Evolutionary conservation across 92 coral and sea anemone species (phyloP).

Genomic region (Montipora capitata): DNA sequence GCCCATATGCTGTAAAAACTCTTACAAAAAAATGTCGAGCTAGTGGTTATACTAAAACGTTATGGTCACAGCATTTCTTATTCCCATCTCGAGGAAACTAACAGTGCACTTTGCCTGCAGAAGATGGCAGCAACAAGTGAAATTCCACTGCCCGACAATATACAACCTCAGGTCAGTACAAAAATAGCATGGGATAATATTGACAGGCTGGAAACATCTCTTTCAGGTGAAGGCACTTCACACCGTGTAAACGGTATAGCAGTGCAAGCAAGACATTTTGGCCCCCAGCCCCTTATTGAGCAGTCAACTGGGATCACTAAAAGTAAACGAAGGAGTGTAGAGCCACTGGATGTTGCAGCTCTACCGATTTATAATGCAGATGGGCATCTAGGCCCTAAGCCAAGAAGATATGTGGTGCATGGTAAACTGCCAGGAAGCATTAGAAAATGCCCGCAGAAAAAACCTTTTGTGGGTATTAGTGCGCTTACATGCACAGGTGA

Average conservation of each 20-base stretch:
- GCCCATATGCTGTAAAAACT: slow-evolving; percentile 12
- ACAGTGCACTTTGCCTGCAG: slow-evolving; percentile 73
- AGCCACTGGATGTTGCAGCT: slow-evolving; percentile 10
- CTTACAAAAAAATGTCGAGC: too few relatives aligned
- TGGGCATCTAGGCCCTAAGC: too few relatives aligned
- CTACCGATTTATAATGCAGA: background rate
- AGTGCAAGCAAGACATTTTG: slow-evolving; percentile 60
- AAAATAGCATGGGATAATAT: slow-evolving; percentile 76
- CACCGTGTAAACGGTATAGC: slow-evolving; percentile 63
- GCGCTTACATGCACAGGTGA: slow-evolving; percentile 45
- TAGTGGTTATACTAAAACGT: too few relatives aligned
- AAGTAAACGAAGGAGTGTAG: slow-evolving; percentile 50
- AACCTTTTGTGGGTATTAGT: slow-evolving; percentile 18
- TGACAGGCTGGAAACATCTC: slow-evolving; percentile 67
- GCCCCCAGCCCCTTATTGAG: slow-evolving; percentile 23
- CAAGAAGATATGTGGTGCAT: too few relatives aligned
- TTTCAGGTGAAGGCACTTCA: slow-evolving; percentile 65
- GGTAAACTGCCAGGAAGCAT: too few relatives aligned
- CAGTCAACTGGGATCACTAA: slow-evolving; percentile 24
- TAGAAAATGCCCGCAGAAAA: too few relatives aligned
- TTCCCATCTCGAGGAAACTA: slow-evolving; percentile 69
- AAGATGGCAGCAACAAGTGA: slow-evolving; percentile 52
- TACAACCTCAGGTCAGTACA: slow-evolving; percentile 54
- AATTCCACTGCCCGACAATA: slow-evolving; percentile 61
- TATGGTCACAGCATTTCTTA: background rate